Base-by-base conservation (phyloP, 1,140 invertebrate genomes). In the Maniola jurtina region DNA sequence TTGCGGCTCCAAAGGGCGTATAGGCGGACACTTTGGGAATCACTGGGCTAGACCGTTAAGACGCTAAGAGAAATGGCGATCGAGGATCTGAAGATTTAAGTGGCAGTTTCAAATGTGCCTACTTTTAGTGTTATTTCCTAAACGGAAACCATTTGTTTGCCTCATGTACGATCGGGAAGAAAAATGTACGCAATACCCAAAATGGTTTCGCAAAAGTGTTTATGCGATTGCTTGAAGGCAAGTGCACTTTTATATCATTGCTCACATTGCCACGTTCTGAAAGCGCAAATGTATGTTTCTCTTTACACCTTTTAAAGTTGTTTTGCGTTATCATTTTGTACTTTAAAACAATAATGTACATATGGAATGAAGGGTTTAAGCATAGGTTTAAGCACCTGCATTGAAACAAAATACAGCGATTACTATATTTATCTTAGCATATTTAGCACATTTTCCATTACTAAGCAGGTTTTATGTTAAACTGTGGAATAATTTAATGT, bases 111-210 rank as follows among this genome's bases (percentile, higher is more conserved):
- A 86, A 90, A 88, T 84, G 86, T 84, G 84, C 84, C 84, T 88
- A 89, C 84, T 89, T 88, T 89, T 89, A 88, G 86, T 89, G 84
- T 89, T 89, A 90, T 90, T 87, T 87, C 82, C 84, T 86, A 89
- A 88, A 83, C 85, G 86, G 86, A 88, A 86, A 81, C 80, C 82
- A 89, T 89, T 90, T 88, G 82, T 90, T 86, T 86, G 80, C 76
- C 79, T 80, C 80, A 77, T 85, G 83, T 79, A 83, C 84, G 80
- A 88, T 88, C 70, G 81, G 63, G 72, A 73, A 86, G 83, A 84
- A 81, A 83, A 84, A 85, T 82, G 73, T 84, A 80, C 75, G 81
- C 72, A 80, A 81, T 79, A 79, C 75, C 65, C 73, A 72, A 79
- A 77, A 76, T 69, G 78, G 75, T 80, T 77, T 66, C 57, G 65